Base-by-base conservation (phyloP, 2,797 vertebrate genomes). In the Falco cherrug region DNA sequence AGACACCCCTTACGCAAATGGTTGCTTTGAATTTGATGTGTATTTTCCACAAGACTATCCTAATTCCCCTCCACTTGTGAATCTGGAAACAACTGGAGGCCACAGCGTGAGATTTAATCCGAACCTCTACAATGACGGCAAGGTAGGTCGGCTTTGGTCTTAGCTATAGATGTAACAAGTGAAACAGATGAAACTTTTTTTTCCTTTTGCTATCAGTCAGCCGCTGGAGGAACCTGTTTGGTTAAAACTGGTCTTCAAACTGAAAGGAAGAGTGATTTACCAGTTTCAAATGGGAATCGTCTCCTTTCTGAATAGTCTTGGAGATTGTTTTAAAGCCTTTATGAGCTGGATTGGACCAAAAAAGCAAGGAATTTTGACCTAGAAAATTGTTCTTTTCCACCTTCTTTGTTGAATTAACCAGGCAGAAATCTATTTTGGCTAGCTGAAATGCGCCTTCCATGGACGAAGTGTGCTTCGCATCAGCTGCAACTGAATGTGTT, bases 41-140 rank as follows among this genome's bases (percentile, higher is more conserved):
- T 99, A 99, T 97, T 99, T 99, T 96, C 99, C 99, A 84, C 99
- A 99, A 98, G 99, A 99, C 97, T 99, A 99, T 95, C 99, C 99
- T 26, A 99, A 99, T 97, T 99, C 99, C 7, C 99, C 99, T 77
- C 99, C 99, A 4, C 98, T 99, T 96, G 99, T 99, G 89, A 99
- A 99, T 97, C 98, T 99, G 96, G 99, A 99, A 98, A 99, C 99
- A 84, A 99, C 99, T 2, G 99, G 99, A 13, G 99, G 99, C 47
- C 99, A 99, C 98, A 99, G 99, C 0, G 99, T 99, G 89, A 98
- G 99, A 96, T 99, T 99, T 97, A 99, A 99, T 98, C 99, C 99
- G 89, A 99, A 99, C 97, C 99, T 99, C 97, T 99, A 99, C 98
- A 99, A 99, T 29, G 99, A 99, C 69, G 99, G 99, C 98, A 99